Evolutionary conservation across 2,888 invertebrate genomes (phyloP).

Genomic region (Dasypolia templi): DNA sequence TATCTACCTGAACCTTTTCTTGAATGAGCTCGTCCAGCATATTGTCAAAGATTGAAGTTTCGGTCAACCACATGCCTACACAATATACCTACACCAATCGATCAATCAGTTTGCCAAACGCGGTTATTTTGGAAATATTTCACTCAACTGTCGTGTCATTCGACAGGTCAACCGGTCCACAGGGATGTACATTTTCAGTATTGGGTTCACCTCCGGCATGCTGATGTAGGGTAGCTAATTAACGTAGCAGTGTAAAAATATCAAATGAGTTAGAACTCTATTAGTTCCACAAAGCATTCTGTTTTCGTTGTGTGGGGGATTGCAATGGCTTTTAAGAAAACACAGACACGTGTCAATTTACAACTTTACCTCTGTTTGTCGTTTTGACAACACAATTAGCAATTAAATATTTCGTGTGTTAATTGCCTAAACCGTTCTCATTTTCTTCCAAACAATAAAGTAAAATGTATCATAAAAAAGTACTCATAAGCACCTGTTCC

Average conservation of each 20-base stretch:
- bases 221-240: conserved; percentile 8
- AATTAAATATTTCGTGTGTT: conserved; percentile 11
- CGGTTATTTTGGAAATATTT: conserved; percentile 51
- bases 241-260: too few species aligned
- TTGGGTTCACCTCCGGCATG: neutral
- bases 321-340: too few species aligned
- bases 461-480: conserved; percentile 9
- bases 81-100: conserved; percentile 5
- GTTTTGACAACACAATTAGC: neutral
- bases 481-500: conserved; percentile 18
- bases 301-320: too few species aligned
- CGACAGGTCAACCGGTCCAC: conserved; percentile 35
- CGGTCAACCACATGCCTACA: neutral
- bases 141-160: conserved; percentile 38
- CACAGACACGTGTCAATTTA: too few species aligned
- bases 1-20: neutral
- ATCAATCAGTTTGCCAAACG: conserved; percentile 38
- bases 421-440: conserved; percentile 4
- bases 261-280: too few species aligned
- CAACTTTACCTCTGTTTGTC: neutral
- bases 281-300: too few species aligned
- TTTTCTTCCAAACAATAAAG: conserved; percentile 38
- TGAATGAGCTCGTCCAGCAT: neutral
- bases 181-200: conserved; percentile 22
- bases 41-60: neutral